These are phyloP conservation scores for Xiphorhynchus erythropygius DNA, from an alignment of 2,797 vertebrate genomes.

Conservation along the genomic window DNA sequence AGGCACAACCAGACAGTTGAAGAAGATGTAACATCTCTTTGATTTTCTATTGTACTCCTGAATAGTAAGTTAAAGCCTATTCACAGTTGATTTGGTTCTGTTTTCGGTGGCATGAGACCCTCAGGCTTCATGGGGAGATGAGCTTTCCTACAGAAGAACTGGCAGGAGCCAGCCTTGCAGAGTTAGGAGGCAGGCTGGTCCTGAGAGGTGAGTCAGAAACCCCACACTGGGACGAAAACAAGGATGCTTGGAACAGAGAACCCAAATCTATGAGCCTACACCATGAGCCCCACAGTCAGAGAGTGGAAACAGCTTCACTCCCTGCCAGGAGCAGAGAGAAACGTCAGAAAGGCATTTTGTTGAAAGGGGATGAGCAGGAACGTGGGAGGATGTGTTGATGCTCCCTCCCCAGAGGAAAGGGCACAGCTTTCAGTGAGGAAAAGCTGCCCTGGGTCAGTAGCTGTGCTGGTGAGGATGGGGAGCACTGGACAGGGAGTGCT, in stretches of 20 bases:
- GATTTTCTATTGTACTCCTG: slow-evolving; percentile 58
- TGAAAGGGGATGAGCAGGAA: slow-evolving; percentile 4
- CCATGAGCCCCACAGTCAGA: background rate
- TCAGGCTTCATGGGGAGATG: background rate
- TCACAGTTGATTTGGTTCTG: slow-evolving; percentile 48
- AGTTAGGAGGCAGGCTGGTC: background rate
- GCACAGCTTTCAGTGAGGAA: background rate
- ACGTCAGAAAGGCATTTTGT: background rate
- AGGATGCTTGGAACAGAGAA: background rate
- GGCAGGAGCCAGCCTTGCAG: background rate
- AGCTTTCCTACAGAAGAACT: background rate
- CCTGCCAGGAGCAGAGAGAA: slow-evolving; percentile 3
- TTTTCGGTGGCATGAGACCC: background rate
- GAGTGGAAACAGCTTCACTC: background rate
- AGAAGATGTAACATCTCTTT: slow-evolving; percentile 17
- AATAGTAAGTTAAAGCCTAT: slow-evolving; percentile 44
- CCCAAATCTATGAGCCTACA: background rate
- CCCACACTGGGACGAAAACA: background rate
- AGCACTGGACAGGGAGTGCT: background rate
- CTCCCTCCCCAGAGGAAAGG: slow-evolving; percentile 21
- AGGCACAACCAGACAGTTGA: background rate
- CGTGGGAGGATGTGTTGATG: slow-evolving; percentile 22
- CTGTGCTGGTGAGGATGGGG: background rate
- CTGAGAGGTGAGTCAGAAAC: background rate
- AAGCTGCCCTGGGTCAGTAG: background rate